A percentile compares a stretch with the other conserved stretches of the same genome.
Evolutionary conservation across 2,113 vertebrate species (phyloP).

Genomic region (Alouatta palliata): DNA sequence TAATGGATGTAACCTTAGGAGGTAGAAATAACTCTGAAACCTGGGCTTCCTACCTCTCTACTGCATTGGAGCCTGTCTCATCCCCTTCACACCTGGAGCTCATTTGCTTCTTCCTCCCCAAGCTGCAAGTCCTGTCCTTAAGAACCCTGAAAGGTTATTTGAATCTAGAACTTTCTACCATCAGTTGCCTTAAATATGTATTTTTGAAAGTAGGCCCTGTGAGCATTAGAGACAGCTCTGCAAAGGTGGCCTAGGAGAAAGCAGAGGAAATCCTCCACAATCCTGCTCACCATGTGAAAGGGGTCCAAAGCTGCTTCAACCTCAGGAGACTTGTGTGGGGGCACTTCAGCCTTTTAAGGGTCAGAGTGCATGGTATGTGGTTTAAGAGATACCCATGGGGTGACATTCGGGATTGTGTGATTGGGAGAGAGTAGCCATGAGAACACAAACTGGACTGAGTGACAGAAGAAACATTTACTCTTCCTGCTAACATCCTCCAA

Average conservation of each 20-base stretch:
- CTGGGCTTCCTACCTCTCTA: conserved; percentile 16
- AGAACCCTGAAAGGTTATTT: conserved; percentile 28
- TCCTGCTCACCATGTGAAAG: background rate
- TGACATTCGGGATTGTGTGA: too few relatives aligned
- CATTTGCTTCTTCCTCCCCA: background rate
- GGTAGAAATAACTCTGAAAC: conserved; percentile 69
- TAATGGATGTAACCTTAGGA: conserved; percentile 71
- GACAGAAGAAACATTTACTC: background rate
- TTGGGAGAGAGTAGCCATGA: background rate
- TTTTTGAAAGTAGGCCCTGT: background rate
- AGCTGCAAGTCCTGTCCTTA: conserved; percentile 62
- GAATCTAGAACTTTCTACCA: background rate
- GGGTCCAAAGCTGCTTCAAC: background rate
- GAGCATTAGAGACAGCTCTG: background rate
- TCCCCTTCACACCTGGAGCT: conserved; percentile 46
- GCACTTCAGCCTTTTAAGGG: background rate
- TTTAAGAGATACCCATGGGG: background rate
- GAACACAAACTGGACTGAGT: background rate
- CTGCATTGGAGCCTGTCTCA: background rate
- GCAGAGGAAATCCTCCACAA: background rate
- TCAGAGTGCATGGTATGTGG: too few relatives aligned
- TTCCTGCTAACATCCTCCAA: background rate
- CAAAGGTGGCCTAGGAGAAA: background rate
- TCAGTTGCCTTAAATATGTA: background rate
- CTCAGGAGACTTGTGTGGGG: background rate